These are phyloP conservation scores for Metridium senile DNA, from an alignment of 92 coral and sea anemone genomes.

Conservation along the genomic window DNA sequence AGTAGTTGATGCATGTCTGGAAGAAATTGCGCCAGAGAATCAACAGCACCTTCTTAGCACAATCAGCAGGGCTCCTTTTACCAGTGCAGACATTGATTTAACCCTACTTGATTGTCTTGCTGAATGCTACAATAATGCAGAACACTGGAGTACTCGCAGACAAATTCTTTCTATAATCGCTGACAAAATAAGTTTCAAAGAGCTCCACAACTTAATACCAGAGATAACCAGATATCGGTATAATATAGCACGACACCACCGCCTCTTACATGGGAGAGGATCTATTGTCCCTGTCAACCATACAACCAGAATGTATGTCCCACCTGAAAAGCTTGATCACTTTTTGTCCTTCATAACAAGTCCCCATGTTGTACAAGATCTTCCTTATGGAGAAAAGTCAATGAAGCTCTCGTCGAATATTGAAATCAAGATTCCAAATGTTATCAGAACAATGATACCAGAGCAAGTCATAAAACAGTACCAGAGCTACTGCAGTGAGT, in stretches of 20 bases:
- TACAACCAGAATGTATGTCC: constrained; percentile 43
- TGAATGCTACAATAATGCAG: constrained; percentile 54
- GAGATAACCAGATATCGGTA: constrained; percentile 50
- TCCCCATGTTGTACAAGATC: constrained; percentile 41
- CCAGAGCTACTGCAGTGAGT: constrained; percentile 37
- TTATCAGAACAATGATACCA: constrained; percentile 49
- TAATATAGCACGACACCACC: constrained; percentile 55
- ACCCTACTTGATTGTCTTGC: constrained; percentile 48
- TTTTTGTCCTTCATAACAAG: constrained; percentile 55
- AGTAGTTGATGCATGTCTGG: constrained; percentile 31
- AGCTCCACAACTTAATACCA: constrained; percentile 48
- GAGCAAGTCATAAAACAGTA: constrained; percentile 49
- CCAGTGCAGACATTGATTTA: constrained; percentile 36
- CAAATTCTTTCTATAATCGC: constrained; percentile 58
- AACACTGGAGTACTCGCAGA: constrained; percentile 59
- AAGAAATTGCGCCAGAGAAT: constrained; percentile 39
- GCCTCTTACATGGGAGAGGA: constrained; percentile 56
- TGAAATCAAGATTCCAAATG: constrained; percentile 52
- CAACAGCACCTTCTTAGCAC: constrained; percentile 21
- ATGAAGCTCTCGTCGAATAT: constrained; percentile 44
- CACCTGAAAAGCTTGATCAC: constrained; percentile 53
- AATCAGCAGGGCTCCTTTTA: background rate
- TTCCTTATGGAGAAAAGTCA: constrained; percentile 47
- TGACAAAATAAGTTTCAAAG: constrained; percentile 47
- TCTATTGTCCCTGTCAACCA: constrained; percentile 24